Evolutionary conservation across 1,140 invertebrate species (phyloP).

Genomic region (Dreissena rostriformis): DNA sequence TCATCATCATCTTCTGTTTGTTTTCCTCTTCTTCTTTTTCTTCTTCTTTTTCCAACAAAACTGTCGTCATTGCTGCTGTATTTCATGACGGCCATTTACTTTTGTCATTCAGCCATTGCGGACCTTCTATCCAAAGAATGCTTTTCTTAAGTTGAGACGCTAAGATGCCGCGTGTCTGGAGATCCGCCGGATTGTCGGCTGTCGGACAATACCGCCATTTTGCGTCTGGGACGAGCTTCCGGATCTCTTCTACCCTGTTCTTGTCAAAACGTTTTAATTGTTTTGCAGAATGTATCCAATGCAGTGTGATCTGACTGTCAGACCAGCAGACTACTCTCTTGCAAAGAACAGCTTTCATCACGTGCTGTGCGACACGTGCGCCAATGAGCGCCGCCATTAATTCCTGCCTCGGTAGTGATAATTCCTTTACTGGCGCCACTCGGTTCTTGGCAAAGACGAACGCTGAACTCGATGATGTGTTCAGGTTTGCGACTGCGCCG

Average conservation of each 20-base stretch:
- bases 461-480: background rate
- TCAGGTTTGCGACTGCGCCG: background rate
- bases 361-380: background rate
- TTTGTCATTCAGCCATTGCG: background rate
- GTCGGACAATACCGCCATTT: constrained; percentile 1
- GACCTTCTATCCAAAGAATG: constrained; percentile 1
- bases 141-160: background rate
- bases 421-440: background rate
- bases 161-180: background rate
- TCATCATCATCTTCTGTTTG: background rate
- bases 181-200: background rate
- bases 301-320: background rate
- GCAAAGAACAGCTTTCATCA: background rate
- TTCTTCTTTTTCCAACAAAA: background rate
- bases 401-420: background rate
- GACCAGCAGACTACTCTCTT: background rate
- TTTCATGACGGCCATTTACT: constrained; percentile 1
- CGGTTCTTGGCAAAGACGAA: background rate
- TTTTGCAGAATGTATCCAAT: background rate
- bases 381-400: background rate
- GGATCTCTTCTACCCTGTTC: constrained; percentile 1
- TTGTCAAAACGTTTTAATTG: background rate
- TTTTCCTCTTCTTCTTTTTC: background rate
- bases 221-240: background rate
- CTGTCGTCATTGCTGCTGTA: background rate